phyloP scores from a whole-genome alignment of 2,888 invertebrate genomes.

The Autographa pulchrina region DNA sequence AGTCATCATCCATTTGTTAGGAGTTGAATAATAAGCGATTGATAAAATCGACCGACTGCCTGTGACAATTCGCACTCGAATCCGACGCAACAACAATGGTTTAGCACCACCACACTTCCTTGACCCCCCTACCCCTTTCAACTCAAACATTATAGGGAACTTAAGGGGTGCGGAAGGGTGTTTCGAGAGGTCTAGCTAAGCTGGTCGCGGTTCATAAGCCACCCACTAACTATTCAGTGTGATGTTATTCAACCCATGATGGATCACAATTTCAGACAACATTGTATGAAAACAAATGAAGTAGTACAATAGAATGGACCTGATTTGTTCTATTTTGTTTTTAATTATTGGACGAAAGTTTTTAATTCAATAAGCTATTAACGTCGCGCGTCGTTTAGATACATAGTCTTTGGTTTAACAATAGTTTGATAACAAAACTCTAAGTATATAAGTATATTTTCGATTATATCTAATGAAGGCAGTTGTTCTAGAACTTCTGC shows the following conservation, averaged over 20 bases:
- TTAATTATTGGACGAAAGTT: slow-evolving; percentile 40
- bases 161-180: slow-evolving; percentile 66
- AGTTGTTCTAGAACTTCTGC: too few species aligned
- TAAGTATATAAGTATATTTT: too few species aligned
- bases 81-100: slow-evolving; percentile 82
- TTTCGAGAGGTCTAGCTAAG: slow-evolving; percentile 65
- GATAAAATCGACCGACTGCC: slow-evolving; percentile 84
- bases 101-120: slow-evolving; percentile 68
- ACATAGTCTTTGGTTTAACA: not conserved
- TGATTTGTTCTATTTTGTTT: slow-evolving; percentile 59
- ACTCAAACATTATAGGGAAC: slow-evolving; percentile 57
- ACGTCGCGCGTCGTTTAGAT: not conserved
- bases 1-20: slow-evolving; percentile 79
- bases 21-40: slow-evolving; percentile 83
- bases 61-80: slow-evolving; percentile 87
- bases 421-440: too few species aligned
- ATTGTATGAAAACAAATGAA: slow-evolving; percentile 84
- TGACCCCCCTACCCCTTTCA: slow-evolving; percentile 65
- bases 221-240: slow-evolving; percentile 82
- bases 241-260: slow-evolving; percentile 85
- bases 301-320: slow-evolving; percentile 71
- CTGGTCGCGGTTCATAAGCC: slow-evolving; percentile 77
- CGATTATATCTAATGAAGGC: too few species aligned
- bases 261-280: slow-evolving; percentile 86
- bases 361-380: not conserved